phyloP scores from a whole-genome alignment of 2,113 vertebrate genomes.

The Paradisaea rubra region DNA sequence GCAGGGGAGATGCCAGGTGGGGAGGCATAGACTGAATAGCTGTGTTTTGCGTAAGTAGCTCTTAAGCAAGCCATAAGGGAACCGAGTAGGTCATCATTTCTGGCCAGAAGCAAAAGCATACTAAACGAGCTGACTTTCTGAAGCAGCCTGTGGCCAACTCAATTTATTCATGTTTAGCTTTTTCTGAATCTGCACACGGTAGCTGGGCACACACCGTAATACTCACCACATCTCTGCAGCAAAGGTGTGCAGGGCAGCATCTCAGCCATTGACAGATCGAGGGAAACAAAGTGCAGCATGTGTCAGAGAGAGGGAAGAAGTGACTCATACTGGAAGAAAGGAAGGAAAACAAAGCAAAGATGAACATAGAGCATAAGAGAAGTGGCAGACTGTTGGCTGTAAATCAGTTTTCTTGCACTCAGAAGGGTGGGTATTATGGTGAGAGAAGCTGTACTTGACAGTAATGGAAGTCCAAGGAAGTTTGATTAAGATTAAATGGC shows the following conservation, averaged over 20 bases:
- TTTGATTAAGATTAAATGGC: constrained; percentile 45
- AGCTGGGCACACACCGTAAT: neutral
- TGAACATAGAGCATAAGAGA: neutral
- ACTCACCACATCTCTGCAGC: neutral
- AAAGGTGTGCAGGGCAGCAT: neutral
- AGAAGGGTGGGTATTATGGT: neutral
- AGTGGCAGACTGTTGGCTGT: neutral
- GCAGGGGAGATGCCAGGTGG: neutral
- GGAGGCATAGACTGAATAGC: neutral
- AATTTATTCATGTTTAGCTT: neutral
- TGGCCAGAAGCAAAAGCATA: neutral
- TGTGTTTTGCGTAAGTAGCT: neutral
- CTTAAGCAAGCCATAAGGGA: neutral
- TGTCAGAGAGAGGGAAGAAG: neutral
- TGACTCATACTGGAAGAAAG: neutral
- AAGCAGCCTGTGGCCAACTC: neutral
- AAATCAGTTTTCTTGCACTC: neutral
- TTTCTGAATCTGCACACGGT: neutral
- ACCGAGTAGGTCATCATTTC: neutral
- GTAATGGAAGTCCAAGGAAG: constrained; percentile 22
- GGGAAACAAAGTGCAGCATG: neutral
- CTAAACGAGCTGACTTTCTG: neutral
- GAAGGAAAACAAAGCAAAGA: constrained; percentile 44
- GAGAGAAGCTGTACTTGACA: neutral
- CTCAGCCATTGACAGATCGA: neutral